Evolutionary conservation across 2,113 vertebrate genomes (phyloP).

Genomic region (Microtus richardsoni): DNA sequence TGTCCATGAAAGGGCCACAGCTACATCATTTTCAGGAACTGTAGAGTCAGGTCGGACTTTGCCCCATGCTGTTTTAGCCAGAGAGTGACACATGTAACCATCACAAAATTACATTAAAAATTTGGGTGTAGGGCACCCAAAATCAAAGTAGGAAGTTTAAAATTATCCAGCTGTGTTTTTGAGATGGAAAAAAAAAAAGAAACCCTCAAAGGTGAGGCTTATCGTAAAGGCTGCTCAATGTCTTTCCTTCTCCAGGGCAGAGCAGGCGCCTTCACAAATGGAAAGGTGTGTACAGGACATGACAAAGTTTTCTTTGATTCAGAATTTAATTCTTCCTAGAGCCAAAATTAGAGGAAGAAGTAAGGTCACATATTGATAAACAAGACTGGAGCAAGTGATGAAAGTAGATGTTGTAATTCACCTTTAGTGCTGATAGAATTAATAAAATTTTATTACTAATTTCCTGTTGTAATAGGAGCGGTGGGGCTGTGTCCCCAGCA

Average conservation of each 20-base stretch:
- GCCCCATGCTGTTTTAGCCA: neutral
- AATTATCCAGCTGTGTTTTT: neutral
- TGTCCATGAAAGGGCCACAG: neutral
- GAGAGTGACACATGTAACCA: neutral
- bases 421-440: neutral
- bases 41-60: neutral
- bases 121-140: neutral
- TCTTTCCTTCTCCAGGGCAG: neutral
- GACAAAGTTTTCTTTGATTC: neutral
- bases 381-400: neutral
- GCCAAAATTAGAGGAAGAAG: neutral
- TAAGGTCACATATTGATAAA: neutral
- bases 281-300: neutral
- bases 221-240: too few relatives aligned
- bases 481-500: too few relatives aligned
- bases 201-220: neutral
- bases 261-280: neutral
- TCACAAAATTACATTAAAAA: neutral
- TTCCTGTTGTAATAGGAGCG: too few relatives aligned
- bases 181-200: neutral
- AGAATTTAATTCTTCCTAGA: neutral
- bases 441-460: neutral
- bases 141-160: neutral
- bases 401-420: neutral
- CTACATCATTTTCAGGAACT: neutral